Evolutionary conservation across 35 echinoderm and acorn worm genomes (phyloP).

Genomic region (Holothuria glaberrima): DNA sequence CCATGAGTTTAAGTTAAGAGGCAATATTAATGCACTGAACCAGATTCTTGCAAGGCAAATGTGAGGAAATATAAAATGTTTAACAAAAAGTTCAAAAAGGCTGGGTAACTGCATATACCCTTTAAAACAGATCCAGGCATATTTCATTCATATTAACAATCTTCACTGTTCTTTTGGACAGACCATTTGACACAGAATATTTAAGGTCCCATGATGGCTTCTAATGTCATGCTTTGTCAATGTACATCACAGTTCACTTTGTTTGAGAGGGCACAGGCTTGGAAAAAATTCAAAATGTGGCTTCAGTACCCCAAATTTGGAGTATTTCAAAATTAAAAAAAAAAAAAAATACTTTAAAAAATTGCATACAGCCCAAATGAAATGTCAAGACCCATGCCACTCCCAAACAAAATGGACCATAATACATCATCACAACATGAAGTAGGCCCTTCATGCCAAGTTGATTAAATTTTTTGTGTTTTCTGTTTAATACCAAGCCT

Average conservation of each 20-base stretch:
- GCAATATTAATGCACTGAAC: too few relatives aligned
- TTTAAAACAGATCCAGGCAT: too few relatives aligned
- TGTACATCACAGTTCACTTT: conserved; percentile 45
- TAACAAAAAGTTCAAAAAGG: too few relatives aligned
- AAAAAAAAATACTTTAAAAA: background rate
- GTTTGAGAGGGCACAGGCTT: conserved; percentile 62
- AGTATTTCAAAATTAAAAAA: background rate
- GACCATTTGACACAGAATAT: too few relatives aligned
- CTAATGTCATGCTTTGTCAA: conserved; percentile 25
- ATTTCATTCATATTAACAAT: too few relatives aligned
- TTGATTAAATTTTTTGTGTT: conserved; percentile 1
- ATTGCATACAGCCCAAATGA: background rate
- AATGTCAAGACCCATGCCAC: conserved; percentile 31
- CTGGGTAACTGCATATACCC: too few relatives aligned
- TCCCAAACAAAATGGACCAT: conserved; percentile 52
- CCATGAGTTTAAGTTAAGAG: too few relatives aligned
- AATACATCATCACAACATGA: conserved; percentile 32
- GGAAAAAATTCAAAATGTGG: background rate
- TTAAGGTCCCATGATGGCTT: too few relatives aligned
- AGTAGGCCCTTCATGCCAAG: background rate
- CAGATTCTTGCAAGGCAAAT: too few relatives aligned
- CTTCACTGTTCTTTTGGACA: too few relatives aligned
- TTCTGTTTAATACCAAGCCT: conserved; percentile 62
- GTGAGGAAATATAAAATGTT: too few relatives aligned
- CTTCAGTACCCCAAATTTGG: conserved; percentile 20